Base-by-base conservation (phyloP, 2,888 invertebrate species). In the Carterocephalus palaemon region DNA sequence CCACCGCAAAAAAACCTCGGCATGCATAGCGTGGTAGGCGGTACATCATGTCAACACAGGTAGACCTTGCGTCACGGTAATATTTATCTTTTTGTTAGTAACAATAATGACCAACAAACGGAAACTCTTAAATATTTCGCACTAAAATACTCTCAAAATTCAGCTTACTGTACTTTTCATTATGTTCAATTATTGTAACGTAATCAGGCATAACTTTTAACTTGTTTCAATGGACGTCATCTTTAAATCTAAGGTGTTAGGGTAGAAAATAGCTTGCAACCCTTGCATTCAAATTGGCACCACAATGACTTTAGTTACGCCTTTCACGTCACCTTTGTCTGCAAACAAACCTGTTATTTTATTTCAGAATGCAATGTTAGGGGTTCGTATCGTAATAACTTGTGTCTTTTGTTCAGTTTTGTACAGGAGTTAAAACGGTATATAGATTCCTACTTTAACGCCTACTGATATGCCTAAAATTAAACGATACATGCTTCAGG, bases 261-360 rank as follows among this genome's bases (percentile, higher is more conserved):
- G 34, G n/a, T 9, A 6, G 3, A 36, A 28, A 34, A 15, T 42
- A 2, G 28, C 9, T 3, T 12, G 36, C 13, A 17, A 26, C 8
- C 6, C 10, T 2, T 1, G 33, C 5, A 15, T 22, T 5, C 22
- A 3, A 34, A 9, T 10, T 34, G 26, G 19, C 13, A 20, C 13
- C 16, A 19, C 9, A 26, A 13, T 17, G 22, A 12, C 20, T 36
- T 36, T 22, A 29, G 43, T 43, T 36, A 43, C 36, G 28, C 36
- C 43, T 26, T 36, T 34, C 20, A 33, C 8, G 43, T 17, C 24
- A 41, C 28, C 16, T 36, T 43, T 36, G 43, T 36, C 29, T 36
- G 36, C 16, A 43, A 36, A 36, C 34, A 43, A 41, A 43, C 43
- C 43, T 43, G 43, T 43, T 43, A 36, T 43, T 10, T 43, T 43